Conservation (phyloP, 1,140 invertebrate genomes). For the Doryteuthis pealeii region DNA sequence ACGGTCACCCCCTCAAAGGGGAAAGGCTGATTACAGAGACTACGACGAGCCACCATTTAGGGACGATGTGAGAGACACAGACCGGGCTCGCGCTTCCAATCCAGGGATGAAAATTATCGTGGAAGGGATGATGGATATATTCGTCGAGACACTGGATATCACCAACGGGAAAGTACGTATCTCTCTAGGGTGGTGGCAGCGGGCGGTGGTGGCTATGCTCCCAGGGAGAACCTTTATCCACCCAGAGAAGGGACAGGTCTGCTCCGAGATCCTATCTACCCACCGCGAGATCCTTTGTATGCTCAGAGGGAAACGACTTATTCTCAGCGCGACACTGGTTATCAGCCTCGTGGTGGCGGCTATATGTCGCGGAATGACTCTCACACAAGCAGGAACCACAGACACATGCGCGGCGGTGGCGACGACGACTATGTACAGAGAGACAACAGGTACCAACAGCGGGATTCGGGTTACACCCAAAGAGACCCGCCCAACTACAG, state of each 20-base stretch:
- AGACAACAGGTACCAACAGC: not conserved
- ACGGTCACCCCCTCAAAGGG: not conserved
- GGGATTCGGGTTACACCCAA: not conserved
- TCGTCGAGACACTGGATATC: not conserved
- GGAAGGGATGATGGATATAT: not conserved
- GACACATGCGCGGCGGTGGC: not conserved
- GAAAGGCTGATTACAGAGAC: not conserved
- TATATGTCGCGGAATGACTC: not conserved
- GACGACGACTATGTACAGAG: not conserved
- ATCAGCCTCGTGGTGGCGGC: not conserved
- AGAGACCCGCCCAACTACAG: not conserved
- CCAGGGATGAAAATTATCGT: not conserved
- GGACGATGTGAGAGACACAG: not conserved
- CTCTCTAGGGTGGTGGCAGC: no score
- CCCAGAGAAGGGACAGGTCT: not conserved
- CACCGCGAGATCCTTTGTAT: not conserved
- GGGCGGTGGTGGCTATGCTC: not conserved
- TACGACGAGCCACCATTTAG: not conserved
- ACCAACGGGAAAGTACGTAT: not conserved
- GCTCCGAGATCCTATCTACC: not conserved
- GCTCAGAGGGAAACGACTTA: not conserved
- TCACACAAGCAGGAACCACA: not conserved
- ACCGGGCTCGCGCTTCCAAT: not conserved
- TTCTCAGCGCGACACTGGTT: not conserved
- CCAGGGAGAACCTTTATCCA: not conserved